Conservation (phyloP, 23 tunicate species). For the Styela clava region DNA sequence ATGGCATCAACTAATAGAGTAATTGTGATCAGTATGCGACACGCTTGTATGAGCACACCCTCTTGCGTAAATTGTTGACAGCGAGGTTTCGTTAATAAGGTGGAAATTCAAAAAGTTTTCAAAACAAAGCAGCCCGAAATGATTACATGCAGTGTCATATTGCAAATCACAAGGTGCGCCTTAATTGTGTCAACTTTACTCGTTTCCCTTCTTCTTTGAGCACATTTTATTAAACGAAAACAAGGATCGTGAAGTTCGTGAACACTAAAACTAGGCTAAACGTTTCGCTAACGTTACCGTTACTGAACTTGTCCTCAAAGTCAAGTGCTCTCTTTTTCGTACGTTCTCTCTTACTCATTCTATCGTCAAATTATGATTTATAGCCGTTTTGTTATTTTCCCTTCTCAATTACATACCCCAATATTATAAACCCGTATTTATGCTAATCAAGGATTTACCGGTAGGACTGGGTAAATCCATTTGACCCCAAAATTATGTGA, state of each 20-base stretch:
- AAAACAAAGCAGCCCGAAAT: conserved; percentile 9
- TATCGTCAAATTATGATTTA: background rate
- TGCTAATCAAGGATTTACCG: background rate
- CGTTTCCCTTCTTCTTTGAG: no score
- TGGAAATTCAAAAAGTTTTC: conserved; percentile 16
- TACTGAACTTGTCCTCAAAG: background rate
- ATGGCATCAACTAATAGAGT: conserved; percentile 1
- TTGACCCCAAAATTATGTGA: background rate
- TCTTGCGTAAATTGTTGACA: conserved; percentile 18
- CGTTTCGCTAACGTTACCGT: no score
- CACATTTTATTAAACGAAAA: no score
- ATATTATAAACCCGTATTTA: background rate
- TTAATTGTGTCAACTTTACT: background rate
- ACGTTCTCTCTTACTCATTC: background rate
- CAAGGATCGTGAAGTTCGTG: no score
- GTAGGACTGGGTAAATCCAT: background rate
- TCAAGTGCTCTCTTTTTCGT: background rate
- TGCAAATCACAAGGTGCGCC: conserved; percentile 11
- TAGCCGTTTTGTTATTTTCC: background rate
- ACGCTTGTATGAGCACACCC: background rate
- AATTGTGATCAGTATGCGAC: conserved; percentile 25
- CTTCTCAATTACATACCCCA: background rate
- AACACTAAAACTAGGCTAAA: no score
- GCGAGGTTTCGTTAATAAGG: background rate
- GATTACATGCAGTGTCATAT: conserved; percentile 24